Evolutionary conservation across 2,797 vertebrate species (phyloP).

Genomic region (Pangasius djambal): DNA sequence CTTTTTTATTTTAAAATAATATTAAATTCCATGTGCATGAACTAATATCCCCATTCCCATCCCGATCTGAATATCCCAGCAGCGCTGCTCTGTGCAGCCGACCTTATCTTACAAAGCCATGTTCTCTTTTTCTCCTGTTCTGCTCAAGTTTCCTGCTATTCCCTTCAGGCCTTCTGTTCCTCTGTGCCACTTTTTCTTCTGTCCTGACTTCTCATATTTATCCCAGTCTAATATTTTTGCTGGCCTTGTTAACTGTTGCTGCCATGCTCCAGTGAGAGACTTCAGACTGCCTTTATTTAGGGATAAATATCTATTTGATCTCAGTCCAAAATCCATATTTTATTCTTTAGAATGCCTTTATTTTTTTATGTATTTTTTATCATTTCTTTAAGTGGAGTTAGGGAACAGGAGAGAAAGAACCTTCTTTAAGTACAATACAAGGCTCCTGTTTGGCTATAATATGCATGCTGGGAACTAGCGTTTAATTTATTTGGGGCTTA

Average conservation of each 20-base stretch:
- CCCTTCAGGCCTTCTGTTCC: slow-evolving; percentile 26
- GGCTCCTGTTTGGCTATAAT: background rate
- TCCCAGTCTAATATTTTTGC: slow-evolving; percentile 15
- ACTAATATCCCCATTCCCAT: background rate
- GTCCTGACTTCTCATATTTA: slow-evolving; percentile 11
- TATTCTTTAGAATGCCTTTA: background rate
- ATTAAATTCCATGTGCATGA: background rate
- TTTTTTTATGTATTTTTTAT: slow-evolving; percentile 12
- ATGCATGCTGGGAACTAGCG: background rate
- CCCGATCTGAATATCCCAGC: background rate
- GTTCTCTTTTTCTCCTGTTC: slow-evolving; percentile 2
- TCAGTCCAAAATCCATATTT: background rate
- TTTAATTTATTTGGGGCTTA: background rate
- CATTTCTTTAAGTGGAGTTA: background rate
- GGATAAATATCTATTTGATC: slow-evolving; percentile 21
- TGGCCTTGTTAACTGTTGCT: slow-evolving; percentile 11
- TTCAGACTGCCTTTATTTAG: slow-evolving; percentile 16
- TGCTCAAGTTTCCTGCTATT: slow-evolving; percentile 27
- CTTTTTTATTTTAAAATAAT: background rate
- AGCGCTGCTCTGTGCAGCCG: background rate
- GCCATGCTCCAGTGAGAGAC: slow-evolving; percentile 10
- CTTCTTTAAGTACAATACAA: background rate
- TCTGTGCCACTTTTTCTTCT: slow-evolving; percentile 5
- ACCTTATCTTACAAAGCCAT: slow-evolving; percentile 8
- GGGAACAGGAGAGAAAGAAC: background rate